A percentile compares a stretch with the other conserved stretches of the same genome.
Evolutionary conservation across 2,797 vertebrate genomes (phyloP).

Genomic region (Furcifer pardalis): DNA sequence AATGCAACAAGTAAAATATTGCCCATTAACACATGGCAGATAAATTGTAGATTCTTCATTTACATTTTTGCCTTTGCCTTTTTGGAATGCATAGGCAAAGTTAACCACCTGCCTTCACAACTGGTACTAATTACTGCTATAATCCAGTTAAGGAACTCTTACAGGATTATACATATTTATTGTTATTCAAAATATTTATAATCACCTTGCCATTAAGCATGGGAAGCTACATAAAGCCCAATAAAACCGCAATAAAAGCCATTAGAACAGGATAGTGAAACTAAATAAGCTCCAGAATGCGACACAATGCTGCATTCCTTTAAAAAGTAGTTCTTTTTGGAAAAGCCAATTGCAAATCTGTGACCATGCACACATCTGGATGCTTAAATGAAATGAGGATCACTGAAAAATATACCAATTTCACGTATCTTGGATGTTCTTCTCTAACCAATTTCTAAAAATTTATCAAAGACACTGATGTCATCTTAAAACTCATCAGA

Average conservation of each 20-base stretch:
- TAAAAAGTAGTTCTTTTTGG: background rate
- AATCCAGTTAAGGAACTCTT: background rate
- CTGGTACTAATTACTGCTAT: background rate
- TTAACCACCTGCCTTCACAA: background rate
- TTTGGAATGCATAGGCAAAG: background rate
- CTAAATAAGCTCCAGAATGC: background rate
- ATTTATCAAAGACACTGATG: background rate
- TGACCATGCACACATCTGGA: background rate
- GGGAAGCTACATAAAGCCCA: background rate
- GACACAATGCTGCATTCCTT: background rate
- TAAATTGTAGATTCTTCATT: background rate
- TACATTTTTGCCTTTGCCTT: background rate
- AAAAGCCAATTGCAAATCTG: background rate
- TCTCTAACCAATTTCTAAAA: background rate
- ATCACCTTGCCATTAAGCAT: background rate
- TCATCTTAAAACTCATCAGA: background rate
- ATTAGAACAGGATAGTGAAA: background rate
- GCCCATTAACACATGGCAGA: background rate
- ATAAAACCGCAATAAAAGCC: background rate
- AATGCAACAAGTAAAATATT: background rate
- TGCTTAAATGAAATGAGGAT: background rate
- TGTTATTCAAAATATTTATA: background rate
- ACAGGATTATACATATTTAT: background rate
- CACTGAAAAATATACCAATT: background rate
- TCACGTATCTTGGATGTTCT: background rate